Evolutionary conservation across 2,797 vertebrate genomes (phyloP).

Genomic region (Clamator glandarius): DNA sequence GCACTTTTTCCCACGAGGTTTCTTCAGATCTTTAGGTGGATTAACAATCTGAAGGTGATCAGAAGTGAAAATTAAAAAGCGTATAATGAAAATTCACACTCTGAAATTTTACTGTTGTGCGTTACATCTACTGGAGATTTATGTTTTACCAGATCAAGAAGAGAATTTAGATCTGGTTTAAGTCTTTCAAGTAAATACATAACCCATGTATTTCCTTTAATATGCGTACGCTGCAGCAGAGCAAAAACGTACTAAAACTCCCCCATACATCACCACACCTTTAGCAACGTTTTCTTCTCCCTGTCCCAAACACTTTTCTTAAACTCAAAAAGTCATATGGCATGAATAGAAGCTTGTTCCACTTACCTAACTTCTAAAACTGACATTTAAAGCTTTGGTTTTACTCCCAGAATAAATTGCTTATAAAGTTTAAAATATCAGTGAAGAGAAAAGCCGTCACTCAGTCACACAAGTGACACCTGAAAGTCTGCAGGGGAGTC

Average conservation of each 20-base stretch:
- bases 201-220: not conserved
- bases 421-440: not conserved
- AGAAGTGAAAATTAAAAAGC: not conserved
- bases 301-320: not conserved
- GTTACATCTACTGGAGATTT: not conserved
- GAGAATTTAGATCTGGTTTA: not conserved
- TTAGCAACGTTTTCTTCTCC: not conserved
- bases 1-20: slow-evolving; percentile 97
- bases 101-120: not conserved
- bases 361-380: not conserved
- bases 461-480: not conserved
- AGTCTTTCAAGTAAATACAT: not conserved
- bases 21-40: slow-evolving; percentile 98
- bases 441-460: not conserved
- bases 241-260: not conserved
- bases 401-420: not conserved
- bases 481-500: not conserved
- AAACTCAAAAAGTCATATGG: not conserved
- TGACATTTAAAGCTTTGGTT: not conserved
- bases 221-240: not conserved
- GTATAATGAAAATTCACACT: not conserved
- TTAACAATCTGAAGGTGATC: slow-evolving; percentile 88
- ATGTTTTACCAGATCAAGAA: not conserved
- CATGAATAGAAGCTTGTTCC: not conserved
- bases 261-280: not conserved